Conservation (phyloP, 2,888 invertebrate genomes). For the Torymus texanus region DNA sequence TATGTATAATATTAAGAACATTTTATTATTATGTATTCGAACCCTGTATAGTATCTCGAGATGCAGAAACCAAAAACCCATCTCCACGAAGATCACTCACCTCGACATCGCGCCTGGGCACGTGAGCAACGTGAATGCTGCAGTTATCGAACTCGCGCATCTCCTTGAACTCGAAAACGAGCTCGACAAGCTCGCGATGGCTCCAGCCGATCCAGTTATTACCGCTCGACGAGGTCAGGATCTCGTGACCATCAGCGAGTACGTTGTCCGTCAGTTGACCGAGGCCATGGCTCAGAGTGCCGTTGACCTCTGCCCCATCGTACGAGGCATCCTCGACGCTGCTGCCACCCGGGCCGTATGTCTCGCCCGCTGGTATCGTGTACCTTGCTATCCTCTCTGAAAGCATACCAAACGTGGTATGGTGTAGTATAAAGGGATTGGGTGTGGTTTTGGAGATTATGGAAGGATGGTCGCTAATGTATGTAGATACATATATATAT, state of each 20-base stretch:
- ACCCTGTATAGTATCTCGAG: no score
- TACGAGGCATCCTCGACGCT: slow-evolving; percentile 88
- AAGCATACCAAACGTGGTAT: background rate
- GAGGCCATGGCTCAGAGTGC: slow-evolving; percentile 81
- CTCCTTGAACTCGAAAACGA: slow-evolving; percentile 88
- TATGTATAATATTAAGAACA: no score
- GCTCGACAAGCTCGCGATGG: slow-evolving; percentile 82
- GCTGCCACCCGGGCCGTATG: slow-evolving; percentile 78
- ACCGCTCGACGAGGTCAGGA: slow-evolving; percentile 66
- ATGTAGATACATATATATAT: no score
- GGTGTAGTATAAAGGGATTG: no score
- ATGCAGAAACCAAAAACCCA: background rate
- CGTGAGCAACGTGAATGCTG: slow-evolving; percentile 75
- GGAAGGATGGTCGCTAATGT: no score
- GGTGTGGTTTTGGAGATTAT: no score
- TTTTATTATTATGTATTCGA: no score
- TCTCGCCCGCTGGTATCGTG: slow-evolving; percentile 81
- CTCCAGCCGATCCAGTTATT: slow-evolving; percentile 91
- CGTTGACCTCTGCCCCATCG: slow-evolving; percentile 81
- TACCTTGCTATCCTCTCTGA: slow-evolving; percentile 82
- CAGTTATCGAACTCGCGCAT: slow-evolving; percentile 82
- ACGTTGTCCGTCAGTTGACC: slow-evolving; percentile 89
- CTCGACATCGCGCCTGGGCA: slow-evolving; percentile 87
- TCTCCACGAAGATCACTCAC: slow-evolving; percentile 73
- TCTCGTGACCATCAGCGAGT: slow-evolving; percentile 78